Evolutionary conservation across 2,888 invertebrate species (phyloP), one percentile per base, ranked within the genome.

Genomic region (Alloplasta piceator): DNA sequence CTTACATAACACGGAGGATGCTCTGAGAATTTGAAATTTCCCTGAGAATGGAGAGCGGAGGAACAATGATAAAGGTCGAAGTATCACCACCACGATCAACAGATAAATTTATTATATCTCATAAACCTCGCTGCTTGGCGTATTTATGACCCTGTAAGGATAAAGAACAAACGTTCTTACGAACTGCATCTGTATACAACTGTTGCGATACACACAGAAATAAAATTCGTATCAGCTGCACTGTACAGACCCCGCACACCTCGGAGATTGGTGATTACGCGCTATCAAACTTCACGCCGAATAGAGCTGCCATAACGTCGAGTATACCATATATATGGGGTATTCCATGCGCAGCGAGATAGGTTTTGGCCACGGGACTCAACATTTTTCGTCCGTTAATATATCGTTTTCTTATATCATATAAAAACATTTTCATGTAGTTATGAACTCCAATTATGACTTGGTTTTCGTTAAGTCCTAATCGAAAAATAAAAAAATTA

Each of bases 271-370:
- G 39, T 55, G 75, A 75, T 80, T 61, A 55, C 26, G 52, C 60
- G 64, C 68, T 74, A 74, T 81, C 64, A 50, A 77, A 64, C 50
- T 68, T 58, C 50, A 48, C 50, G 46, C 43, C 63, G 80, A 71
- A 72, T 72, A 48, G 67, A 7, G 46, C 61, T 43, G 43, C 61
- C 61, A 46, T 55, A 61, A 14, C 38, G 26, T 26, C 26, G 1
- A 26, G 26, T 26, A 3, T 55, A 12, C 10, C 56, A 64, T 64
- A 63, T 55, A 67, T 56, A n/a, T n/a, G n/a, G n/a, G n/a, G n/a
- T n/a, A n/a, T n/a, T n/a, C n/a, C n/a, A n/a, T n/a, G n/a, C n/a
- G n/a, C n/a, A n/a, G n/a, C n/a, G n/a, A n/a, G n/a, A n/a, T n/a
- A n/a, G n/a, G n/a, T n/a, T n/a, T n/a, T n/a, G n/a, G n/a, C n/a